Conservation (phyloP, 2,113 vertebrate genomes). For the Saguinus midas region DNA sequence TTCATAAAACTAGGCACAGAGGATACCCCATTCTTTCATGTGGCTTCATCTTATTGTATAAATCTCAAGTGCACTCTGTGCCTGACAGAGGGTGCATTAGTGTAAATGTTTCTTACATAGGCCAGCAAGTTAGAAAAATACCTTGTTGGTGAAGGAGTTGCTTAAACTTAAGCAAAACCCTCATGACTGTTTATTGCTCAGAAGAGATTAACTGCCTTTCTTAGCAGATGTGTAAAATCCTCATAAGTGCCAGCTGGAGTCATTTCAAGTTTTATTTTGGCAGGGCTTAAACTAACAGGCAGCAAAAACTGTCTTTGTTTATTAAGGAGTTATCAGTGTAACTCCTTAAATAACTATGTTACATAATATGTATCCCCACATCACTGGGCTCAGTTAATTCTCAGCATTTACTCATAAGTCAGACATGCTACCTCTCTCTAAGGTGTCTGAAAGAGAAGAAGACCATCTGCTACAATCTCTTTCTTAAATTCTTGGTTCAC, state of each 20-base stretch:
- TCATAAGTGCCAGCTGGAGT: not conserved
- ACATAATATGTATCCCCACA: not conserved
- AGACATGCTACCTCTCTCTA: not conserved
- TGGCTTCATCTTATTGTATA: not conserved
- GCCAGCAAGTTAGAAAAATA: not conserved
- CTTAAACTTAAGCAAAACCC: slow-evolving; percentile 24
- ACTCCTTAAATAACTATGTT: not conserved
- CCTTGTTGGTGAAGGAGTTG: not conserved
- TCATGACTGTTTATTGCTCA: not conserved
- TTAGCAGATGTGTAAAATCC: slow-evolving; percentile 21
- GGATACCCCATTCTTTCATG: not conserved
- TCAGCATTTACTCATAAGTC: not conserved
- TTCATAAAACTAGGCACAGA: not conserved
- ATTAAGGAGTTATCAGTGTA: not conserved
- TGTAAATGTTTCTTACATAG: not conserved
- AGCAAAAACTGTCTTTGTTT: not conserved
- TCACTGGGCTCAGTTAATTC: not conserved
- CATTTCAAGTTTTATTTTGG: slow-evolving; percentile 49
- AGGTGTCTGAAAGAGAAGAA: not conserved
- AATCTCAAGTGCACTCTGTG: not conserved
- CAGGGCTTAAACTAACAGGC: not conserved
- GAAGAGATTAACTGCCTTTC: slow-evolving; percentile 2
- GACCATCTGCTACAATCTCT: not conserved
- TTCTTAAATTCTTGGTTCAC: not conserved
- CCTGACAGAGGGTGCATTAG: not conserved